phyloP scores from a whole-genome alignment of 1,140 invertebrate species.

The Sitodiplosis mosellana region DNA sequence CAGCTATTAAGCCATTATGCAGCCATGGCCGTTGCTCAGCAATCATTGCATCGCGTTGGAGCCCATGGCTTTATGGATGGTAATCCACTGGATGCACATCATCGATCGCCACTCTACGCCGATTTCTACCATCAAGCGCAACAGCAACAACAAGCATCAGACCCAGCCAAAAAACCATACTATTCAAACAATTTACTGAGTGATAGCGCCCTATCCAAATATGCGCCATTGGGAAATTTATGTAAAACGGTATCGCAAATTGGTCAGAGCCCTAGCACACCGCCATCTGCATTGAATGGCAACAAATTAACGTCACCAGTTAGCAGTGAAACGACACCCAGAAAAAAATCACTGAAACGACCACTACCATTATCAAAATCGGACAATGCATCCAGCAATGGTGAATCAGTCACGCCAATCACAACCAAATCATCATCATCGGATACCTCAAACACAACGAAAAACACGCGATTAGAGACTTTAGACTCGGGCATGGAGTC shows the following conservation, averaged over 20 bases:
- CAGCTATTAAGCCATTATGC: too few relatives aligned
- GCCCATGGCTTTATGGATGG: slow-evolving; percentile 18
- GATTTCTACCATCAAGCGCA: slow-evolving; percentile 6
- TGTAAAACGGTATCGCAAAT: slow-evolving; percentile 42
- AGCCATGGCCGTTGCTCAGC: too few relatives aligned
- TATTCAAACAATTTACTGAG: slow-evolving; percentile 5
- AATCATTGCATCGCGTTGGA: slow-evolving; percentile 22
- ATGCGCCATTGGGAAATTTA: slow-evolving; percentile 34
- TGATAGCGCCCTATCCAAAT: slow-evolving; percentile 3
- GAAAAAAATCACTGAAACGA: slow-evolving; percentile 11
- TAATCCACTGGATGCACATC: slow-evolving; percentile 7
- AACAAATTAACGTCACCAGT: neutral
- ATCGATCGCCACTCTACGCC: neutral
- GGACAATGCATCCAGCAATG: slow-evolving; percentile 18
- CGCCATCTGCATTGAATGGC: neutral
- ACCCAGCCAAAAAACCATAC: slow-evolving; percentile 18
- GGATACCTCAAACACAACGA: neutral
- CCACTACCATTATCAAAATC: too few relatives aligned
- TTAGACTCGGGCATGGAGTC: slow-evolving; percentile 23
- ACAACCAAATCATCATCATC: too few relatives aligned
- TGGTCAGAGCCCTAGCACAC: slow-evolving; percentile 20
- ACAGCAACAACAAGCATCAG: slow-evolving; percentile 24
- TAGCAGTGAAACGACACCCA: neutral
- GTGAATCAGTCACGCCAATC: slow-evolving; percentile 11
- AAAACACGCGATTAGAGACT: slow-evolving; percentile 18